Base-by-base conservation (phyloP, 2,888 invertebrate genomes). In the Hirudinaria manillensis region DNA sequence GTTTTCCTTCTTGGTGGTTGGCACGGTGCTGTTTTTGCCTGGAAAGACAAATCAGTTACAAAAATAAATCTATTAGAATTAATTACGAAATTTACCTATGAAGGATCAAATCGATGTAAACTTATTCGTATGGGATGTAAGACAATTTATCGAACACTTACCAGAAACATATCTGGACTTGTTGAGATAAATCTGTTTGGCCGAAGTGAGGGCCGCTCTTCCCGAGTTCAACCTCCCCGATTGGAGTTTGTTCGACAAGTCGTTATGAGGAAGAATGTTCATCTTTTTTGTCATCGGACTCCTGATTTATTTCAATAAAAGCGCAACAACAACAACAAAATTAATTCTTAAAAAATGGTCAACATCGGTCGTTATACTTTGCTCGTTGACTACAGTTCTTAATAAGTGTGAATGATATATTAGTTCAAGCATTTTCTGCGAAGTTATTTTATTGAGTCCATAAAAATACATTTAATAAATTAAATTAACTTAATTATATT, bases 101-200 rank as follows among this genome's bases (percentile, higher is more conserved):
- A 66, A 45, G 36, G 29, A 45, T 21, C 1, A 24, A 32, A 51
- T 27, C 13, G n/a, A 24, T 34, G 32, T 68, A 24, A 68, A 29
- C 13, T 36, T 34, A 68, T 10, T 16, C 27, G 34, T 21, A 13
- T 27, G 61, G 10, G 13, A 2, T n/a, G 16, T 34, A 34, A n/a
- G 34, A 34, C 1, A n/a, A 36, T 70, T 36, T 36, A 45, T 68
- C 34, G n/a, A 70, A 70, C 13, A 27, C 78, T 80, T 74, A 85
- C 92, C 92, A 77, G 91, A 90, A 80, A 92, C 89, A 85, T 92
- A 93, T 82, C 93, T 89, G 79, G 92, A 89, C 78, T 92, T 90
- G 79, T 90, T 89, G 78, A 93, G 86, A 86, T 93, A 93, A 78
- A 91, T 90, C 81, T 91, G 91, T 80, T 92, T 92, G 3, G 90